Evolutionary conservation across 2,888 invertebrate species (phyloP), one percentile per base, ranked within the genome.

Genomic region (Girardia tigrina): DNA sequence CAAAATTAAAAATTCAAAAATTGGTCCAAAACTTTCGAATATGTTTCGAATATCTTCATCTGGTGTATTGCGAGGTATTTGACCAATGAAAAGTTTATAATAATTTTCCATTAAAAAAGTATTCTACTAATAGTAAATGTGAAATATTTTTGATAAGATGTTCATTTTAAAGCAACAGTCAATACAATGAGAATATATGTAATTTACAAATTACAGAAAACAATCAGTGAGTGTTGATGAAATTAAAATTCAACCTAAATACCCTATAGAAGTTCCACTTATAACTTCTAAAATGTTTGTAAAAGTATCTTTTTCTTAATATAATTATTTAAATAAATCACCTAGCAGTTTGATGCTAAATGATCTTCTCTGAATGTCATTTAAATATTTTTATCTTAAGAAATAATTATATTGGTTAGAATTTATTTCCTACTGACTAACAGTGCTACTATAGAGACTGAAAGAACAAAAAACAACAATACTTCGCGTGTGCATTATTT

Each of bases 1-100:
- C 80, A 94, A 89, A 77, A 94, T 90, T 78, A 92, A 91, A 82
- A 94, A 89, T 87, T 94, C 93, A 85, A 91, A 92, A 83, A 93
- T 92, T 85, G 90, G 90, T 76, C 93, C 92, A 81, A 91, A 93
- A 85, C 91, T 90, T 84, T 92, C 92, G 84, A 93, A 92, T 88
- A 93, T 89, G 29, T 92, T 92, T 73, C 91, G 87, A 28, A 93
- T 87, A 81, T 92, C 90, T 77, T 90, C 90, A 82, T 92, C 93
- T 82, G 91, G 91, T 77, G 93, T 85, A 83, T 91, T 91, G 76
- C 92, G 86, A 26, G 93, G 93, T 79, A 94, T 94, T 85, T 94
- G 92, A 23, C 93, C 93, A 75, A 94, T 90, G 85, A 93, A 93
- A 77, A 93, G 87, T 85, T 93, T 93, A 79, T 92, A 56, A 56